Evolutionary conservation across 1,140 invertebrate species (phyloP).

Genomic region (Carcinoscorpius rotundicauda): DNA sequence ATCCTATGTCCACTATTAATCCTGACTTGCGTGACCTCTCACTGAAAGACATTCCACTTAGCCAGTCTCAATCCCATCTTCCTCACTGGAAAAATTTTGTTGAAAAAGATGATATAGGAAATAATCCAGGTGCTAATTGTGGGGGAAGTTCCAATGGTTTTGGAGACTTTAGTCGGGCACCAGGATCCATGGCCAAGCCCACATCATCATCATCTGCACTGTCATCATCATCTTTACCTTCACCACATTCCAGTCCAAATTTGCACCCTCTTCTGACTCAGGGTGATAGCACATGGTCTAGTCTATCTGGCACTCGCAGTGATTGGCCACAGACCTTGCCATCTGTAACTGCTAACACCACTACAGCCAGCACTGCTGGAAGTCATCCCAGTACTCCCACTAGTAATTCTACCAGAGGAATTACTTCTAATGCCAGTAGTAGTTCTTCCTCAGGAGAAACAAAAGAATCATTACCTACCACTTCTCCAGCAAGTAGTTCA

Average conservation of each 20-base stretch:
- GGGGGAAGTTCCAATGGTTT: constrained; percentile 29
- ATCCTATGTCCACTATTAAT: constrained; percentile 44
- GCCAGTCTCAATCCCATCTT: constrained; percentile 58
- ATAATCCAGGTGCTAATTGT: background rate
- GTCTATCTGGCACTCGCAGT: constrained; percentile 11
- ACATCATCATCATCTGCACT: constrained; percentile 33
- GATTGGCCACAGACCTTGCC: constrained; percentile 5
- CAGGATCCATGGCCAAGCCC: constrained; percentile 65
- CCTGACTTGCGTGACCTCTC: constrained; percentile 64
- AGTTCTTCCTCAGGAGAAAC: background rate
- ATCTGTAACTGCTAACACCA: too few relatives aligned
- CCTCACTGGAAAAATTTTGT: constrained; percentile 82
- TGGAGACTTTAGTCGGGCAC: constrained; percentile 72
- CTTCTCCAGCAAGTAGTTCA: background rate
- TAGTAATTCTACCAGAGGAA: constrained; percentile 14
- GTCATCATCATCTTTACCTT: constrained; percentile 37
- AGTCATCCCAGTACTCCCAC: constrained; percentile 17
- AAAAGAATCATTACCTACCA: background rate
- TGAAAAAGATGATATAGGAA: constrained; percentile 52
- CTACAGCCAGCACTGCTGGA: constrained; percentile 10
- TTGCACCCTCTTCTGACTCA: constrained; percentile 51
- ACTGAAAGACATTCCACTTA: constrained; percentile 46
- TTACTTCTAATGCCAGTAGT: background rate
- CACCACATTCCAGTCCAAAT: constrained; percentile 50
- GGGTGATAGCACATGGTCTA: constrained; percentile 39